Evolutionary conservation across 2,888 invertebrate genomes (phyloP).

Genomic region (Acanthococcus lagerstroemiae): DNA sequence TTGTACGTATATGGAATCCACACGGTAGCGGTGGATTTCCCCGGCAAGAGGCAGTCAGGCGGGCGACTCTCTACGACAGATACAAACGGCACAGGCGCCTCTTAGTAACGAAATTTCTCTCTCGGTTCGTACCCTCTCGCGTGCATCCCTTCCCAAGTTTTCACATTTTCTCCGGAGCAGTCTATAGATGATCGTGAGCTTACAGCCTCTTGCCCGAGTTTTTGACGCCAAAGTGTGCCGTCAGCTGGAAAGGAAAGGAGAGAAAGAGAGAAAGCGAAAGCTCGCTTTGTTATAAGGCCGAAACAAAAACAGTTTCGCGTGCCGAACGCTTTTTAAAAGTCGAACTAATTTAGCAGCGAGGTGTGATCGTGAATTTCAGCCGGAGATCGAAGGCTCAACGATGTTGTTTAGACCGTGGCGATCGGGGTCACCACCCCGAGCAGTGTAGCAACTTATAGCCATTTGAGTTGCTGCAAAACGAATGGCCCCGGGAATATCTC

Average conservation of each 20-base stretch:
- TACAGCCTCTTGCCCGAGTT: constrained; percentile 17
- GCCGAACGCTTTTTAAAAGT: constrained; percentile 4
- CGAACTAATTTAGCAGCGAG: not conserved
- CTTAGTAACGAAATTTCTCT: constrained; percentile 23
- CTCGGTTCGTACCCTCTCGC: constrained; percentile 3
- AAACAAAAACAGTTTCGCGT: not conserved
- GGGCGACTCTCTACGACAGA: constrained; percentile 26
- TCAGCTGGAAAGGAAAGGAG: constrained; percentile 11
- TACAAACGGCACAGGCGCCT: constrained; percentile 28
- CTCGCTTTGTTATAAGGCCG: not conserved
- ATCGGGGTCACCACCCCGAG: too few relatives aligned
- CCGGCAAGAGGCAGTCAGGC: constrained; percentile 22
- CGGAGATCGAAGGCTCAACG: too few relatives aligned
- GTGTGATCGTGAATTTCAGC: too few relatives aligned
- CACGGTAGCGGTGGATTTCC: constrained; percentile 20
- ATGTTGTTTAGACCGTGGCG: too few relatives aligned
- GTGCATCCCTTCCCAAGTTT: constrained; percentile 11
- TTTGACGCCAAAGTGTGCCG: constrained; percentile 19
- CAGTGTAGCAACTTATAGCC: too few relatives aligned
- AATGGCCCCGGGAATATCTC: too few relatives aligned
- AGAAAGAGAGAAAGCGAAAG: not conserved
- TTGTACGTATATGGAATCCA: constrained; percentile 18
- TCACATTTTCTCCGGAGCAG: constrained; percentile 23
- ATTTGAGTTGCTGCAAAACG: too few relatives aligned
- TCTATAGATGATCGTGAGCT: constrained; percentile 24